Percentiles rank a stretch among this genome's conserved stretches.
phyloP scores from a whole-genome alignment of 2,113 vertebrate species.

The Corydoras sp. region DNA sequence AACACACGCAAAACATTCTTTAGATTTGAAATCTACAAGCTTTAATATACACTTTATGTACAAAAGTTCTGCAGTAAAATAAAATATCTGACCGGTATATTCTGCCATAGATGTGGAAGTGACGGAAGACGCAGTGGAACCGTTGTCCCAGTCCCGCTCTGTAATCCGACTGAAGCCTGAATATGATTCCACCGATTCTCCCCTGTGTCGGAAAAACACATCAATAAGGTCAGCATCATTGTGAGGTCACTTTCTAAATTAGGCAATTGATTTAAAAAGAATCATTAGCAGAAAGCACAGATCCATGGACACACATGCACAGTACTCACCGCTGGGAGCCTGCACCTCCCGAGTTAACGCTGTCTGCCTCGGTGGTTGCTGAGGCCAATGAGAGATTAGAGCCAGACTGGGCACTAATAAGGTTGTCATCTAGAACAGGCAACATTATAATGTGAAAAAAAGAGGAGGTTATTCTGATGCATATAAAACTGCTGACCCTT shows the following conservation, averaged over 20 bases:
- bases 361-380: slow-evolving; percentile 75
- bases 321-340: slow-evolving; percentile 69
- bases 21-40: no score
- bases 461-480: no score
- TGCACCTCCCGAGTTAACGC: slow-evolving; percentile 70
- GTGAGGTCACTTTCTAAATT: slow-evolving; percentile 12
- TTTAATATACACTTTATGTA: no score
- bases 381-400: slow-evolving; percentile 81
- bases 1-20: neutral
- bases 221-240: slow-evolving; percentile 3
- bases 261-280: slow-evolving; percentile 6
- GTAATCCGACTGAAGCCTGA: slow-evolving; percentile 74
- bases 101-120: slow-evolving; percentile 75
- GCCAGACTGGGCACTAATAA: slow-evolving; percentile 78
- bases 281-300: slow-evolving; percentile 9
- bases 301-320: neutral
- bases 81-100: slow-evolving; percentile 70
- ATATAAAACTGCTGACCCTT: no score
- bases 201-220: slow-evolving; percentile 52
- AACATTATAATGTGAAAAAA: no score
- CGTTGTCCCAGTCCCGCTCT: slow-evolving; percentile 81
- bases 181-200: slow-evolving; percentile 77
- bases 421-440: neutral
- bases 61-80: neutral
- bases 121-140: slow-evolving; percentile 79